Evolutionary conservation across 2,888 invertebrate species (phyloP).

Genomic region (Catonia carolina): DNA sequence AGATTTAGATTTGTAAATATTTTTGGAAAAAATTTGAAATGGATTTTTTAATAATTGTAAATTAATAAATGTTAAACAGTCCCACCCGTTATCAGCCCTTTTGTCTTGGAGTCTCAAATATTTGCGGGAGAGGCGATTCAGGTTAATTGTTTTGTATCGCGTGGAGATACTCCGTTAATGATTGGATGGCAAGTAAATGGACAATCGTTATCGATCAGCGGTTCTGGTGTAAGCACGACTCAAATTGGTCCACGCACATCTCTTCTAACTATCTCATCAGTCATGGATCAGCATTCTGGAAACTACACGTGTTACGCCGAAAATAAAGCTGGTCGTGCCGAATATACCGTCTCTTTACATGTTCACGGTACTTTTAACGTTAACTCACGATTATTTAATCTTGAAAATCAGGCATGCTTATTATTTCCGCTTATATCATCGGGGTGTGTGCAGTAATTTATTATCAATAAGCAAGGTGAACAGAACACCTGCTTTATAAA

Average conservation of each 20-base stretch:
- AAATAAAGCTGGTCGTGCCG: constrained; percentile 64
- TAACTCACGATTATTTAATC: too few species aligned
- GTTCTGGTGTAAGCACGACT: constrained; percentile 29
- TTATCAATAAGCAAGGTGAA: constrained; percentile 1
- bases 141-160: constrained; percentile 57
- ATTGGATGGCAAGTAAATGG: constrained; percentile 51
- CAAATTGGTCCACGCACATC: constrained; percentile 31
- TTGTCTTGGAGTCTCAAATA: constrained; percentile 66
- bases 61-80: constrained; percentile 54
- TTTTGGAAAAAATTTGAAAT: background rate
- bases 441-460: background rate
- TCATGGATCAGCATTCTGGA: constrained; percentile 62
- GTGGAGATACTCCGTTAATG: constrained; percentile 52
- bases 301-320: constrained; percentile 69
- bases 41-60: too few species aligned
- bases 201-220: constrained; percentile 36
- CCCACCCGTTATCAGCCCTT: constrained; percentile 68
- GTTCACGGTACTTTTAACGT: constrained; percentile 67
- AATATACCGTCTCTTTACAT: constrained; percentile 61
- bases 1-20: background rate
- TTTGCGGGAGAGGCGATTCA: constrained; percentile 74
- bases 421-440: constrained; percentile 3
- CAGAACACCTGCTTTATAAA: constrained; percentile 1
- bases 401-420: background rate
- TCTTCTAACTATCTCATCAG: constrained; percentile 59